A percentile compares a stretch with the other conserved stretches of the same genome.
Evolutionary conservation across 1,140 invertebrate species (phyloP).

Genomic region (Linepithema humile): DNA sequence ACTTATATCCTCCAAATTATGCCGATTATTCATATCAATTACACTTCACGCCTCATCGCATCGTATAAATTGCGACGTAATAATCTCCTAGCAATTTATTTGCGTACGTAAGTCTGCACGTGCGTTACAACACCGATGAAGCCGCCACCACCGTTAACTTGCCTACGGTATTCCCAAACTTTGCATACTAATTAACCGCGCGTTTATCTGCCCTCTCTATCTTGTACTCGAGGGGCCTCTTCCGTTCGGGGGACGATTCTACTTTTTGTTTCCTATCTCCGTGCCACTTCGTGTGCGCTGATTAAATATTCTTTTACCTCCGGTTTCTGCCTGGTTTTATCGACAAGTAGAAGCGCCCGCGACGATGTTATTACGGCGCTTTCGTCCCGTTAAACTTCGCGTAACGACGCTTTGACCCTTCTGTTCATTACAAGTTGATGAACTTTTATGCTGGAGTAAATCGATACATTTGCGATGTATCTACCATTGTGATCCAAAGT

Average conservation of each 20-base stretch:
- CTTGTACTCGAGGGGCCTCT: conserved; percentile 32
- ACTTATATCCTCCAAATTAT: background rate
- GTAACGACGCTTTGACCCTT: background rate
- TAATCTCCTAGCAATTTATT: conserved; percentile 24
- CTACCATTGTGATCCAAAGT: background rate
- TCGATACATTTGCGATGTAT: background rate
- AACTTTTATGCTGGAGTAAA: background rate
- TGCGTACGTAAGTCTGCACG: background rate
- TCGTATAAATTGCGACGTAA: background rate
- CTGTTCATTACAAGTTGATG: background rate
- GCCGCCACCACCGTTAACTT: conserved; percentile 12
- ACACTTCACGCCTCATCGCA: background rate
- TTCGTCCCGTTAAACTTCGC: background rate
- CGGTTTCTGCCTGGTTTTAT: conserved; percentile 15
- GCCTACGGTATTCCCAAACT: conserved; percentile 15
- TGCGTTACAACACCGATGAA: background rate
- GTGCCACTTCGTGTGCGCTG: conserved; percentile 22
- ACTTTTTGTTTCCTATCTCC: conserved; percentile 40
- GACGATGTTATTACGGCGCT: conserved; percentile 25
- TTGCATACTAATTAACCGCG: conserved; percentile 56
- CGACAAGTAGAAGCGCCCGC: conserved; percentile 23
- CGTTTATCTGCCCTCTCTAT: conserved; percentile 49
- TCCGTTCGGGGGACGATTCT: conserved; percentile 26
- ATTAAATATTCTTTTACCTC: conserved; percentile 58
- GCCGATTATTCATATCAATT: background rate